Conservation (phyloP, 2,113 vertebrate species). For the Triplophysa dalaica region DNA sequence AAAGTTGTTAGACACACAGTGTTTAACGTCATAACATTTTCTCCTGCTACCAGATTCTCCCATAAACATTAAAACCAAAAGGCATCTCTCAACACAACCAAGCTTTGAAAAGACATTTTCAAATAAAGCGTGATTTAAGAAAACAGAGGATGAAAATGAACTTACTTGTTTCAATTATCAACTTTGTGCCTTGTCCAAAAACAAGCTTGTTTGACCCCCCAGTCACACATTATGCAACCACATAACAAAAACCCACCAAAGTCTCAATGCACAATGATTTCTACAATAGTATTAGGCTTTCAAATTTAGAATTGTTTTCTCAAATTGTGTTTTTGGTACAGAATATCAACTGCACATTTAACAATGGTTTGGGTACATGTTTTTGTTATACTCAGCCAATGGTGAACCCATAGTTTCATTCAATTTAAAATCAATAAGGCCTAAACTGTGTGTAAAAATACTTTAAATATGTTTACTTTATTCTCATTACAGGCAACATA, state of each 20-base stretch:
- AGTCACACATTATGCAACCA: conserved; percentile 5
- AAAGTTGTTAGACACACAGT: conserved; percentile 1
- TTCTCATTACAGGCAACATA: no score
- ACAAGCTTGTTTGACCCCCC: neutral
- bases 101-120: neutral
- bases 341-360: no score
- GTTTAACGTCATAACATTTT: neutral
- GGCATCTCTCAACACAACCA: neutral
- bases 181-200: conserved; percentile 49
- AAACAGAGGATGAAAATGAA: neutral
- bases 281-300: neutral
- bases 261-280: neutral
- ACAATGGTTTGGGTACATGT: no score
- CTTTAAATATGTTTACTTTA: no score
- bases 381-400: no score
- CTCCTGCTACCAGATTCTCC: neutral
- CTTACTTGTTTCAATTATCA: conserved; percentile 49
- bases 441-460: no score
- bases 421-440: no score
- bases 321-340: no score
- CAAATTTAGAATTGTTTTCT: no score
- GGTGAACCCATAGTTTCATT: no score
- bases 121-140: neutral
- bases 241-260: neutral
- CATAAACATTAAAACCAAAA: neutral